Base-by-base conservation (phyloP, 2,113 vertebrate species). In the Columba janthina region DNA sequence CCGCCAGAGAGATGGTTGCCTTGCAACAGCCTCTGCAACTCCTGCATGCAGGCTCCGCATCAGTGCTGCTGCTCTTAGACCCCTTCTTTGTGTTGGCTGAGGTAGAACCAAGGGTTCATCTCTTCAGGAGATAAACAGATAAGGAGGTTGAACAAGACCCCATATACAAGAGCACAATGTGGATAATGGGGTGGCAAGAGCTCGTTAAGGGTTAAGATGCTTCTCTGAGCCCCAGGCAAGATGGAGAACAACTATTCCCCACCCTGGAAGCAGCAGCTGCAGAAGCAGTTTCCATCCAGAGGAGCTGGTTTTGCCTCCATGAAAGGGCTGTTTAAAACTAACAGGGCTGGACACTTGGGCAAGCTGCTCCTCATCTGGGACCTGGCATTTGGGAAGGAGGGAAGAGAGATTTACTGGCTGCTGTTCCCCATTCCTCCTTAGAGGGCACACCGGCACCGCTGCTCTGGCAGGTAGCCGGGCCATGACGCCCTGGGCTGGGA, bases 221-320 rank as follows among this genome's bases (percentile, higher is more conserved):
- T 25, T 48, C 50, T 22, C 0, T 21, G 31, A 34, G 50, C 61
- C 36, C 67, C 69, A 7, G 18, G 38, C 31, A 50, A 36, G 38
- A 11, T 10, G 12, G 18, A 17, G 38, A 16, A 13, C 8, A 32
- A 5, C 28, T 14, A 0, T 22, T 51, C 8, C 29, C 28, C 4
- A 2, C 24, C 15, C 20, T 6, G 56, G 28, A 38, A 65, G 32
- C 61, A 57, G 67, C 3, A 0, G 17, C 50, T 6, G 29, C 62
- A 67, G 73, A 6, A 62, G 61, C 54, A 6, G 17, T 34, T 71
- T 70, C 64, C 38, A 21, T 11, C 29, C 0, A 0, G 36, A 76
- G 87, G 34, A 54, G 51, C 29, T 22, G 57, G 9, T 10, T 71
- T 48, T 34, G 38, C 71, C 62, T 70, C 62, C 18, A 0, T 31